Conservation (phyloP, 2,888 invertebrate genomes). For the Alcis repandata region DNA sequence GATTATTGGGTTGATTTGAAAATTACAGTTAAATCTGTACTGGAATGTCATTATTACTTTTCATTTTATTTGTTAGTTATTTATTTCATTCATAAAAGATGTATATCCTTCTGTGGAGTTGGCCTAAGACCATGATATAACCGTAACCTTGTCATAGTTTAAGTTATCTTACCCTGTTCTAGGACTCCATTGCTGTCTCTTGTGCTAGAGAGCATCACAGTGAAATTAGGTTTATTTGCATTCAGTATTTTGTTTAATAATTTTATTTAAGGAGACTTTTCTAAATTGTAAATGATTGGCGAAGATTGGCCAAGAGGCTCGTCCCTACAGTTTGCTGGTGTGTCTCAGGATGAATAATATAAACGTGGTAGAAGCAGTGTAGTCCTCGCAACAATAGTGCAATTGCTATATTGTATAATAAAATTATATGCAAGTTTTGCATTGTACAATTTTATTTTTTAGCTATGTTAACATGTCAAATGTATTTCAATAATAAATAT, state of each 20-base stretch:
- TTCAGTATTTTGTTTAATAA: constrained; percentile 79
- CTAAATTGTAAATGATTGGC: constrained; percentile 75
- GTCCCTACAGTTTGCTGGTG: constrained; percentile 59
- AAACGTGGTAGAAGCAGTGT: constrained; percentile 79
- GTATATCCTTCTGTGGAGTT: constrained; percentile 66
- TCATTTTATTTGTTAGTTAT: constrained; percentile 56
- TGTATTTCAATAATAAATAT: constrained; percentile 83
- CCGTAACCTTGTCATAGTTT: constrained; percentile 66
- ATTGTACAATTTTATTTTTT: constrained; percentile 86
- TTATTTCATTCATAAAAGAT: constrained; percentile 61
- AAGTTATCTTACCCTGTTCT: constrained; percentile 65
- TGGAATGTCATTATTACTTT: constrained; percentile 59
- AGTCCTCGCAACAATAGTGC: constrained; percentile 86
- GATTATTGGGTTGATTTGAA: constrained; percentile 75
- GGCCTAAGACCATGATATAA: constrained; percentile 73
- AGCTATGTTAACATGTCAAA: constrained; percentile 81
- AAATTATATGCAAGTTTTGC: constrained; percentile 83
- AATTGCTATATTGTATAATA: constrained; percentile 79
- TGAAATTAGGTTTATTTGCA: constrained; percentile 80
- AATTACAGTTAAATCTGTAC: constrained; percentile 71
- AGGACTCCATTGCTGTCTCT: constrained; percentile 68
- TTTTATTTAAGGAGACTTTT: constrained; percentile 68
- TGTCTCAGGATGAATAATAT: constrained; percentile 70
- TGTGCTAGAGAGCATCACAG: constrained; percentile 63
- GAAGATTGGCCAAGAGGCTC: constrained; percentile 76